phyloP scores from a whole-genome alignment of 2,113 vertebrate genomes.

The Laterallus jamaicensis region DNA sequence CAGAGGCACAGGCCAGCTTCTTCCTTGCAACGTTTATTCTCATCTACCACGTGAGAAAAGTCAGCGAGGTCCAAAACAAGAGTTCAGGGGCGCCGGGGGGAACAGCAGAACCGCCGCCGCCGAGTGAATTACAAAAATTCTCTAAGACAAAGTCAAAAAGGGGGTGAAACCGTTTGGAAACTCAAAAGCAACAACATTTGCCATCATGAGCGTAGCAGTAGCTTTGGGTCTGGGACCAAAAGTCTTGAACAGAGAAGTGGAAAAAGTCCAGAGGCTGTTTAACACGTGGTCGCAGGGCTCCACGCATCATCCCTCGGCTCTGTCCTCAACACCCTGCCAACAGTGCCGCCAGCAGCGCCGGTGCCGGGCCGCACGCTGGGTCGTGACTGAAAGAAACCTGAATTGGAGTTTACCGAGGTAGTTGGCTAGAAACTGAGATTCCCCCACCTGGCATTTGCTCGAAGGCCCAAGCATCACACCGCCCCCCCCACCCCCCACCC shows the following conservation, averaged over 20 bases:
- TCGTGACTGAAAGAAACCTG: slow-evolving; percentile 76
- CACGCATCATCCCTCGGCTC: slow-evolving; percentile 23
- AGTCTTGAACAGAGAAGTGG: slow-evolving; percentile 47
- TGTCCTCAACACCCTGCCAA: slow-evolving; percentile 27
- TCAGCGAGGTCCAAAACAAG: not conserved
- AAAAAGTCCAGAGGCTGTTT: slow-evolving; percentile 8
- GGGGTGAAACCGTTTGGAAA: not conserved
- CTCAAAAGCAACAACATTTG: slow-evolving; percentile 23
- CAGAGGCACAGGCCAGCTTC: not conserved
- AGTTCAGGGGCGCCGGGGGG: not conserved
- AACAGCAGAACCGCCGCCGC: not conserved
- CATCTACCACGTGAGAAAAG: not conserved
- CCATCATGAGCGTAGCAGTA: slow-evolving; percentile 38
- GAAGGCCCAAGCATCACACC: not conserved
- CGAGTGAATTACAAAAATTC: slow-evolving; percentile 13
- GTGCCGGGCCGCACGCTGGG: not conserved
- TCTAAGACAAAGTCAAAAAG: slow-evolving; percentile 1
- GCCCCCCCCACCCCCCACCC: not conserved
- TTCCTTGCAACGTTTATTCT: not conserved
- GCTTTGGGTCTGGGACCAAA: slow-evolving; percentile 59
- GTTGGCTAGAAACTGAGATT: slow-evolving; percentile 80
- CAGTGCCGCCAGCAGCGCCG: not conserved
- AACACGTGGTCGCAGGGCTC: not conserved
- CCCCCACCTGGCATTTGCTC: slow-evolving; percentile 44
- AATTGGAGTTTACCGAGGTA: slow-evolving; percentile 83